A percentile compares a stretch with the other conserved stretches of the same genome.
Conservation (phyloP, 2,113 vertebrate species). For the Alaudala cheleensis region DNA sequence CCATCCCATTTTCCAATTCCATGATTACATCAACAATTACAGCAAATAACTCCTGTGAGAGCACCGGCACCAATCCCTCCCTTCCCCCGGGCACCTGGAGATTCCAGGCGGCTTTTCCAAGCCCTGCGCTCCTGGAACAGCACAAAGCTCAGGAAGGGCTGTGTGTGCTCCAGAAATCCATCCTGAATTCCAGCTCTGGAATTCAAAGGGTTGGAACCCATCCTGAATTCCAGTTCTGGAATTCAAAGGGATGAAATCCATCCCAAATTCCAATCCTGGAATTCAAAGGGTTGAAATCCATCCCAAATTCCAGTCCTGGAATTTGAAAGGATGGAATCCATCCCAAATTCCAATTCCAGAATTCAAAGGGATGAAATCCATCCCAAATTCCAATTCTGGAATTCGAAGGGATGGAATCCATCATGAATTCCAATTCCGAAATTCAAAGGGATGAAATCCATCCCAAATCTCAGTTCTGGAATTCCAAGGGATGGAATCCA, state of each 20-base stretch:
- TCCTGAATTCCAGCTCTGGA: neutral
- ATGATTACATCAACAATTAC: neutral
- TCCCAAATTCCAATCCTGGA: fast-evolving
- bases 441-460: no score
- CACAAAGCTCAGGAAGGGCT: neutral
- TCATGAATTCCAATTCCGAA: no score
- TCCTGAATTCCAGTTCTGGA: fast-evolving
- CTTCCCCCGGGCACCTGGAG: no score
- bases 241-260: neutral
- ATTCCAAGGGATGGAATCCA: neutral
- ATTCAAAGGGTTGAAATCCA: neutral
- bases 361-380: neutral
- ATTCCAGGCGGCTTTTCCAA: neutral
- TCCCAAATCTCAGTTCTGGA: neutral
- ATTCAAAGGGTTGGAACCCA: neutral
- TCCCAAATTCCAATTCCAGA: neutral
- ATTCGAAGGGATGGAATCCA: neutral
- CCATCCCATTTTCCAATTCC: neutral
- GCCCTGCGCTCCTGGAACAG: neutral
- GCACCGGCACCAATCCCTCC: neutral
- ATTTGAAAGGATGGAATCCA: neutral
- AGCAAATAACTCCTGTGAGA: neutral
- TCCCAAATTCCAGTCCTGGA: no score
- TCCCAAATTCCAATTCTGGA: fast-evolving
- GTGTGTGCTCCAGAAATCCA: neutral